Evolutionary conservation across 2,888 invertebrate genomes (phyloP), one percentile per base, ranked within the genome.

Genomic region (Perdita meconis): DNA sequence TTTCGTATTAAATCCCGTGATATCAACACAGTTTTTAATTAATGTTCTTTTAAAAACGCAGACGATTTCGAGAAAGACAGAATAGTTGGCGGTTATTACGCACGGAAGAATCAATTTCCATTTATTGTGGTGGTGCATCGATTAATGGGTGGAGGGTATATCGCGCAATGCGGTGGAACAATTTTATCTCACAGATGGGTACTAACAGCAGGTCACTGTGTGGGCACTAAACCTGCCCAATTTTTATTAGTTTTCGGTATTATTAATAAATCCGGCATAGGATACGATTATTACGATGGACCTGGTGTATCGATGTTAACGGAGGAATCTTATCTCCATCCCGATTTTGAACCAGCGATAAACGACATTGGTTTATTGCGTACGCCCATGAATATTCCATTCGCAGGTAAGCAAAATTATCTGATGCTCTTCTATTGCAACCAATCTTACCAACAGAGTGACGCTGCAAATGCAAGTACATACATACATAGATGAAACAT

Each of bases 191-290:
- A 13, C 0, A 80, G 89, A 59, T 89, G 87, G 89, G 78, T 89
- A 1, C 70, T 89, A 1, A 89, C 88, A 2, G 89, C 89, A 0
- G 89, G 78, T 1, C 89, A 89, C 34, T 89, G 89, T 40, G 42
- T 86, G 3, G 61, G 22, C 0, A 3, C 63, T 0, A 0, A 30
- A 0, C 81, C 87, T 0, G 56, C 3, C 0, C 53, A 16, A 50
- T 87, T 87, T 53, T 26, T 86, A 4, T 74, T 89, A 0, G 70
- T 84, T 1, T 83, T 89, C 53, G 89, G 88, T 2, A 55, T 79
- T 4, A 59, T 59, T 12, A 65, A 87, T 38, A 85, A 85, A 44
- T n/a, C 57, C 0, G 80, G 75, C 3, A 72, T 88, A 36, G 65
- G 61, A 0, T 86, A 86, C 51, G 68, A 84, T 57, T 64, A 10